Conservation (phyloP, 2,797 vertebrate species). For the Pteropus rufus region DNA sequence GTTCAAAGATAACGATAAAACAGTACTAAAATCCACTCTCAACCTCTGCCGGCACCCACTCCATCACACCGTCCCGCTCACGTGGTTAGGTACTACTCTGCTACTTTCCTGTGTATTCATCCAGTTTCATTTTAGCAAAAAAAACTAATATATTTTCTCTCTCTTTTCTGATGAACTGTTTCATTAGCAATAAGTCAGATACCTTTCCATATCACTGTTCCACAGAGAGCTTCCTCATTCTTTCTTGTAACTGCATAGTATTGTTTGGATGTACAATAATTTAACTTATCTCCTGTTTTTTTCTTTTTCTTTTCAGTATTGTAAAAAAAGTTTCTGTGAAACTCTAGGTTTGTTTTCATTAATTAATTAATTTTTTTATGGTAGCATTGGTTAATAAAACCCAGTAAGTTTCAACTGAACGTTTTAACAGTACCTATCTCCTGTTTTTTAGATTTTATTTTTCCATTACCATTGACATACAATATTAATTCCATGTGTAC, state of each 20-base stretch:
- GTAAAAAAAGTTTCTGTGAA: too few relatives aligned
- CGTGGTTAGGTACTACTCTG: neutral
- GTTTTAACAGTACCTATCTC: too few relatives aligned
- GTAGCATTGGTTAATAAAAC: too few relatives aligned
- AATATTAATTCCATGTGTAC: neutral
- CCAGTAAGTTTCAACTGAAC: too few relatives aligned
- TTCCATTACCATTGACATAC: neutral
- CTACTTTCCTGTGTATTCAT: neutral
- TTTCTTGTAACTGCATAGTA: neutral
- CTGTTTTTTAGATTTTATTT: neutral
- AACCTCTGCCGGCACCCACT: neutral
- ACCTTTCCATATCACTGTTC: neutral
- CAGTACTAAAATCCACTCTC: neutral
- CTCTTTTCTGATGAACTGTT: neutral
- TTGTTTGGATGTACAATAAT: neutral
- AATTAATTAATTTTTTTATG: too few relatives aligned
- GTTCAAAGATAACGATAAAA: neutral
- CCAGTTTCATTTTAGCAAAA: neutral
- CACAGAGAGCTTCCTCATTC: neutral
- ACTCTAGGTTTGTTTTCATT: too few relatives aligned
- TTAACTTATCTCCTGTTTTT: neutral
- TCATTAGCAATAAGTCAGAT: neutral
- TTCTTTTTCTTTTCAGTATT: too few relatives aligned
- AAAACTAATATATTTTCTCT: neutral
- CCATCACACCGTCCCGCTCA: accelerated